Percentiles rank a stretch among this genome's conserved stretches.
phyloP scores from a whole-genome alignment of 2,888 invertebrate genomes.

The Andrena marginata region DNA sequence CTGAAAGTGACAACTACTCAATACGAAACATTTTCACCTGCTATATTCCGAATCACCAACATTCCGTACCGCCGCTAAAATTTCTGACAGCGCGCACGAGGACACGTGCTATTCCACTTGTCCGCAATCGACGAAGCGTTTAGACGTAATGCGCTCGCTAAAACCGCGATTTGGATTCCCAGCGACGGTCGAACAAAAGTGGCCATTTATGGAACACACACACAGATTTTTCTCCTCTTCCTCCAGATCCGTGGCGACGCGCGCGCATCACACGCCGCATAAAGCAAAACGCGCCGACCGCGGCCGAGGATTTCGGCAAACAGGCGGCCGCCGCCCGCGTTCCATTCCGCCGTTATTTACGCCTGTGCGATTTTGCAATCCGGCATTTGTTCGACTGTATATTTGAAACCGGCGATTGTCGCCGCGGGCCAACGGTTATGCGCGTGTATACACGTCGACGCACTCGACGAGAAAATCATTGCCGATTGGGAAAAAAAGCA shows the following conservation, averaged over 20 bases:
- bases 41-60: too few species aligned
- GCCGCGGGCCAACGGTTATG: constrained; percentile 54
- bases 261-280: constrained; percentile 49
- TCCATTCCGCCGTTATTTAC: constrained; percentile 74
- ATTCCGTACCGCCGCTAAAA: background rate
- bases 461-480: constrained; percentile 71
- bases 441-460: constrained; percentile 44
- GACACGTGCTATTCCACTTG: background rate
- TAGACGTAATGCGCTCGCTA: constrained; percentile 3
- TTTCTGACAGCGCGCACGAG: background rate
- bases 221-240: constrained; percentile 1
- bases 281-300: constrained; percentile 61
- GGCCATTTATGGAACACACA: constrained; percentile 24
- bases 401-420: constrained; percentile 63
- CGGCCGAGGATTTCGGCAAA: constrained; percentile 63
- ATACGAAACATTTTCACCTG: too few species aligned
- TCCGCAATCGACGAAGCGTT: constrained; percentile 6
- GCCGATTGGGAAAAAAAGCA: constrained; percentile 67
- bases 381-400: constrained; percentile 64
- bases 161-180: constrained; percentile 1
- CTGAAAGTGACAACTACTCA: too few species aligned
- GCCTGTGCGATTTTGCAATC: constrained; percentile 69
- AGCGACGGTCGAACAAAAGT: constrained; percentile 26
- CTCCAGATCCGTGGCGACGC: constrained; percentile 5
- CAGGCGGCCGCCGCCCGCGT: constrained; percentile 57